These are phyloP conservation scores for Eueremaeus valkanovi DNA, from an alignment of 2,888 invertebrate species.

Conservation along the genomic window DNA sequence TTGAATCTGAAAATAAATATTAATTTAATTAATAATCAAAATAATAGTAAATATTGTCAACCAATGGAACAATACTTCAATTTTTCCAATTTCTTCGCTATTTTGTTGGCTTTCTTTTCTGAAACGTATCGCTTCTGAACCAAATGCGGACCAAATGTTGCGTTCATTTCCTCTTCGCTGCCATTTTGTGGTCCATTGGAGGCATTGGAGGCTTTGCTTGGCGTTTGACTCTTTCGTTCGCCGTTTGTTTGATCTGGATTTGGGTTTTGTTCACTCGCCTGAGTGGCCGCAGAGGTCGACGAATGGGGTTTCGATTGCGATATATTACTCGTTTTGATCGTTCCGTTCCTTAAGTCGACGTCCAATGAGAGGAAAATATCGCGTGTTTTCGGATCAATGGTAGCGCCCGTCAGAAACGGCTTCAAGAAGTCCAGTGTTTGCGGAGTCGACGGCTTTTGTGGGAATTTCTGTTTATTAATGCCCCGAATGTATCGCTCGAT, in stretches of 20 bases:
- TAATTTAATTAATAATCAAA: not conserved
- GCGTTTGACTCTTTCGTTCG: too few species aligned
- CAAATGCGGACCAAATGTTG: not conserved
- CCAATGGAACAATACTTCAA: not conserved
- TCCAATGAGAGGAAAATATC: constrained; percentile 8
- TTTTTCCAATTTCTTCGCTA: constrained; percentile 14
- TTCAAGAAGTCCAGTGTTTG: not conserved
- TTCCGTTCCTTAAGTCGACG: constrained; percentile 28
- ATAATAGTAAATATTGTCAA: too few species aligned
- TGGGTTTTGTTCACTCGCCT: not conserved
- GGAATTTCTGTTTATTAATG: not conserved
- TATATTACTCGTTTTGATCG: constrained; percentile 41
- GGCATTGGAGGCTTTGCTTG: too few species aligned
- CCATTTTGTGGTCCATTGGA: too few species aligned
- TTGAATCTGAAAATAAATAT: not conserved
- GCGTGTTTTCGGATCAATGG: not conserved
- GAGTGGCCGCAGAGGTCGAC: not conserved
- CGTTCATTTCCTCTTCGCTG: not conserved
- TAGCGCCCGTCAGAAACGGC: not conserved
- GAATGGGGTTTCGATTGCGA: not conserved
- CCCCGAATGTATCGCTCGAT: constrained; percentile 18
- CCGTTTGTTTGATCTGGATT: not conserved
- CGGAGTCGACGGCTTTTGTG: too few species aligned
- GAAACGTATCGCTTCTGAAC: not conserved
- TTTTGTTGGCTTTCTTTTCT: not conserved